Percentiles rank a stretch among this genome's conserved stretches.
Evolutionary conservation across 2,797 vertebrate species (phyloP).

Genomic region (Macropodus opercularis): DNA sequence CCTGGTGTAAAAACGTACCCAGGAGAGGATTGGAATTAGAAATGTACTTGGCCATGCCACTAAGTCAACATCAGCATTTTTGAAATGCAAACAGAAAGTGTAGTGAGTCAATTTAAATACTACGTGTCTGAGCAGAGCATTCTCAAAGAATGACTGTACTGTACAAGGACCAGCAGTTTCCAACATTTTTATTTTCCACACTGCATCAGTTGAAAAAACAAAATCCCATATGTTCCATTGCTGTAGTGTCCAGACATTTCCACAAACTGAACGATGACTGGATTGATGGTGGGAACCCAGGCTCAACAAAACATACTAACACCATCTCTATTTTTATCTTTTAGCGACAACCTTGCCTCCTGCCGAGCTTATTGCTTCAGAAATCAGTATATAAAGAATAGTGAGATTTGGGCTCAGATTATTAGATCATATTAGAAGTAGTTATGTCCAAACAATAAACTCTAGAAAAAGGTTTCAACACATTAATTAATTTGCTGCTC

Average conservation of each 20-base stretch:
- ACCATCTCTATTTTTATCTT: too few species aligned
- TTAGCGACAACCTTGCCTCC: too few species aligned
- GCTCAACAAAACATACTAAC: too few species aligned
- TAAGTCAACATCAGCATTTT: slow-evolving; percentile 44
- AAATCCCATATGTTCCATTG: not conserved
- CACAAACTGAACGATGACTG: not conserved
- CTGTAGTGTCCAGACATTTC: not conserved
- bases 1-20: too few species aligned
- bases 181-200: not conserved
- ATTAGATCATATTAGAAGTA: too few species aligned
- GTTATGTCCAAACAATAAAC: too few species aligned
- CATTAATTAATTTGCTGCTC: too few species aligned
- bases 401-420: too few species aligned
- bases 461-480: too few species aligned
- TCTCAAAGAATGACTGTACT: slow-evolving; percentile 1
- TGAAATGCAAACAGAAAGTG: slow-evolving; percentile 41
- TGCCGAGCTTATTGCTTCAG: too few species aligned
- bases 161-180: not conserved
- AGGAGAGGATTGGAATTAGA: too few species aligned
- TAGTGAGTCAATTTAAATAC: slow-evolving; percentile 28
- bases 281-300: not conserved
- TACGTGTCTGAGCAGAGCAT: slow-evolving; percentile 38
- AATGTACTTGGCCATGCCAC: slow-evolving; percentile 21
- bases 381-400: too few species aligned
- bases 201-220: slow-evolving; percentile 6